Conservation (phyloP, 2,888 invertebrate genomes). For the Hyalella azteca region DNA sequence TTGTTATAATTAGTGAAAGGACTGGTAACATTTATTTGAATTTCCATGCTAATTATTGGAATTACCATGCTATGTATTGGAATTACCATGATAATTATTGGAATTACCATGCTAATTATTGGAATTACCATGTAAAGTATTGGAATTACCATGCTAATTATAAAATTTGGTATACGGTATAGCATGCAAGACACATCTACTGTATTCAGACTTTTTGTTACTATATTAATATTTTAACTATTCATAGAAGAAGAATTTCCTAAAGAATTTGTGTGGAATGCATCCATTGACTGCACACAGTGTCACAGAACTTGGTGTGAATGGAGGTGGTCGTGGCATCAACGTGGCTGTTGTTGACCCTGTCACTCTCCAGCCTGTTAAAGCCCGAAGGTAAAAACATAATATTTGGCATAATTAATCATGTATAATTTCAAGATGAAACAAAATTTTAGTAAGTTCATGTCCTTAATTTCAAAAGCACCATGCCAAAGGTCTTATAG, state of each 20-base stretch:
- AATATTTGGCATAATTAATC: no score
- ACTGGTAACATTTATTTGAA: no score
- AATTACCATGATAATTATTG: no score
- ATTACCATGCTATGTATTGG: no score
- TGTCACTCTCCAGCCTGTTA: slow-evolving; percentile 63
- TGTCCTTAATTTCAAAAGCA: neutral
- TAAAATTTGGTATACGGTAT: neutral
- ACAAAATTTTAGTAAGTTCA: neutral
- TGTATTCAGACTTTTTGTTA: no score
- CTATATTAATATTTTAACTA: no score
- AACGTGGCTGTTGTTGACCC: slow-evolving; percentile 67
- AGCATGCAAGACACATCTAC: neutral
- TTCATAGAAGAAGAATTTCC: no score
- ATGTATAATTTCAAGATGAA: neutral
- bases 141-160: neutral
- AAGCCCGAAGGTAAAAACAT: slow-evolving; percentile 62
- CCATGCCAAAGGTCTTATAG: neutral
- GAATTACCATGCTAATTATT: no score
- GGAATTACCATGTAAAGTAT: neutral
- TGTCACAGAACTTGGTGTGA: slow-evolving; percentile 63
- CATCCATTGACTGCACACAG: slow-evolving; percentile 59
- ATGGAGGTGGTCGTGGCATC: slow-evolving; percentile 67
- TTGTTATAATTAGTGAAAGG: no score
- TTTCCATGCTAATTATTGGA: no score
- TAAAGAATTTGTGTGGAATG: neutral